These are phyloP conservation scores for Lepus oiostolus DNA, from an alignment of 2,797 vertebrate genomes.

Conservation along the genomic window DNA sequence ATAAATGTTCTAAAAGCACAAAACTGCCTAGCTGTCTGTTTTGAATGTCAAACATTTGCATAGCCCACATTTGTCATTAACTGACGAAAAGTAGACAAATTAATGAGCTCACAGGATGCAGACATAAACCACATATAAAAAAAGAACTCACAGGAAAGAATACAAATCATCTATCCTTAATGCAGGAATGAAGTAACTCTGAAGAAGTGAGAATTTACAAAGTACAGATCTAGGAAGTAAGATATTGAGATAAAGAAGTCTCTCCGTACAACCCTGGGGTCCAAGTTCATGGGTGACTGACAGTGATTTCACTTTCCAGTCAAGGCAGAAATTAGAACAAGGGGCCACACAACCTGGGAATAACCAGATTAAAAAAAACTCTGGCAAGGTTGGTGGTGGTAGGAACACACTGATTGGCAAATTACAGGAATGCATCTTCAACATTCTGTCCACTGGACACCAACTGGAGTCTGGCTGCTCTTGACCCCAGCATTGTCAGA, in stretches of 20 bases:
- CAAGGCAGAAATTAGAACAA: not conserved
- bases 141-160: constrained; percentile 33
- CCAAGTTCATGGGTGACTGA: not conserved
- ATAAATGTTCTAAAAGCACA: constrained; percentile 69
- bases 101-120: constrained; percentile 73
- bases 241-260: not conserved
- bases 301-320: not conserved
- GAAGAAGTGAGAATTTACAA: constrained; percentile 40
- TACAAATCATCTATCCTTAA: not conserved
- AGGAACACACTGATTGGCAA: not conserved
- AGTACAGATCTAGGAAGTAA: not conserved
- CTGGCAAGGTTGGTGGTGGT: too few relatives aligned
- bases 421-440: not conserved
- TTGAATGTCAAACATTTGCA: constrained; percentile 73
- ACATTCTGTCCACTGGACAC: not conserved
- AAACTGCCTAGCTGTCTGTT: constrained; percentile 66
- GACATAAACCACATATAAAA: constrained; percentile 46
- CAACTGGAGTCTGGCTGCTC: not conserved
- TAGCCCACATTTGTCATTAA: constrained; percentile 74
- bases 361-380: not conserved
- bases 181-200: not conserved
- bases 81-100: constrained; percentile 69
- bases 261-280: not conserved
- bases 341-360: not conserved
- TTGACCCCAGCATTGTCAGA: not conserved